A percentile compares a stretch with the other conserved stretches of the same genome.
These are phyloP conservation scores for Coilia nasus DNA, from an alignment of 2,797 vertebrate genomes.

Conservation along the genomic window DNA sequence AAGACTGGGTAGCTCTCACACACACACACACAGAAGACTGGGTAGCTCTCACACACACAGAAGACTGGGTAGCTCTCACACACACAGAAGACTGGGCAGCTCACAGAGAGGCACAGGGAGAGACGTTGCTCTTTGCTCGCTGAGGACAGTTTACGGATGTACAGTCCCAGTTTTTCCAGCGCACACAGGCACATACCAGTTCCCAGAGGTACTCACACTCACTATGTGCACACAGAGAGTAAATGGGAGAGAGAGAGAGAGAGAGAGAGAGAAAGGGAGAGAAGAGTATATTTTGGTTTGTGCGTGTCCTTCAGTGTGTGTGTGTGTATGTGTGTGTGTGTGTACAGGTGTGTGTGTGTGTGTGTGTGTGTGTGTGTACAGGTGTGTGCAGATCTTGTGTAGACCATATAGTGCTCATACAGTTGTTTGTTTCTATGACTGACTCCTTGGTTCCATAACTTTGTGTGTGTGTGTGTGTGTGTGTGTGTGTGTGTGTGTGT, in stretches of 20 bases:
- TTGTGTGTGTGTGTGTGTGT: too few species aligned
- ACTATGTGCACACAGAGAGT: not conserved
- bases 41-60: too few species aligned
- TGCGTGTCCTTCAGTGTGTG: not conserved
- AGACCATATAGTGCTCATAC: too few species aligned
- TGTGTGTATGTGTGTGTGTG: constrained; percentile 11
- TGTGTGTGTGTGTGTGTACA: not conserved
- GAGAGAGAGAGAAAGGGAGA: not conserved
- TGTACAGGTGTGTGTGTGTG: not conserved
- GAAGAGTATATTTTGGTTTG: not conserved
- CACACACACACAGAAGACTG: too few species aligned
- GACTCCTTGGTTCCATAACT: too few species aligned
- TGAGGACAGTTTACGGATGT: not conserved
- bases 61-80: too few species aligned
- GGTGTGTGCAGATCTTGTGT: not conserved
- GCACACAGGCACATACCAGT: not conserved
- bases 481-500: not conserved
- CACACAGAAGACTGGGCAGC: too few species aligned
- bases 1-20: too few species aligned
- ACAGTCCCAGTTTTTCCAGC: not conserved
- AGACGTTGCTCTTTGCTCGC: not conserved
- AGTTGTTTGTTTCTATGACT: too few species aligned
- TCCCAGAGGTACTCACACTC: not conserved
- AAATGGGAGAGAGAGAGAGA: not conserved
- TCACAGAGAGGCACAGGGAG: not conserved